Evolutionary conservation across 2,797 vertebrate genomes (phyloP).

Genomic region (Peromyscus nudipes): DNA sequence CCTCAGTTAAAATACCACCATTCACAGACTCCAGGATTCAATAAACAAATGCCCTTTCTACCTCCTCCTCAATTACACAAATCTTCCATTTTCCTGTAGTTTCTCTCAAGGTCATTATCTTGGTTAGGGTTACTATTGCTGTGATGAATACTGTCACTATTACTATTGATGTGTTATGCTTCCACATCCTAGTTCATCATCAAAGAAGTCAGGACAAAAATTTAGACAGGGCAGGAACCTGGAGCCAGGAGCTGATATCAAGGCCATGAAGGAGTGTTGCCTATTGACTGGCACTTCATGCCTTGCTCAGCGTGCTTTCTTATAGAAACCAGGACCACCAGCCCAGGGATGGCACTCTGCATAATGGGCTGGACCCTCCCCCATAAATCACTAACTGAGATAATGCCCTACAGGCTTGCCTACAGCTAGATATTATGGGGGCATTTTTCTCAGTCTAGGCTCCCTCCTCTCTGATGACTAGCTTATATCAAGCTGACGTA

Average conservation of each 20-base stretch:
- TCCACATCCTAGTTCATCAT: not conserved
- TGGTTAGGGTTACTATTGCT: too few species aligned
- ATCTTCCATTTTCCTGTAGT: not conserved
- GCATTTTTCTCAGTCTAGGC: not conserved
- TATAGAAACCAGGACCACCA: not conserved
- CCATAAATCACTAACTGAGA: not conserved
- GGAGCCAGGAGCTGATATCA: not conserved
- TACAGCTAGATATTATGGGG: not conserved
- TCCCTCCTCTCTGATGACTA: not conserved
- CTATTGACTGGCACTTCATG: not conserved
- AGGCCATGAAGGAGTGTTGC: not conserved
- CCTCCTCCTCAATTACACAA: not conserved
- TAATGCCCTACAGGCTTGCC: not conserved
- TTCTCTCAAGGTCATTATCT: not conserved
- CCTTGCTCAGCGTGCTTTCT: not conserved
- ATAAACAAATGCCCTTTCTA: not conserved
- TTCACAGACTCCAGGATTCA: not conserved
- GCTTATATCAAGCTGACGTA: not conserved
- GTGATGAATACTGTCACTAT: too few species aligned
- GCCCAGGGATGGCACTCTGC: not conserved
- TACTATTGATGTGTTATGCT: not conserved
- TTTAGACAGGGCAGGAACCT: not conserved
- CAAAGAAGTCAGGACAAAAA: not conserved
- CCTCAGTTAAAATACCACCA: not conserved
- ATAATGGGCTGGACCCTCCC: not conserved